Base-by-base conservation (phyloP, 2,888 invertebrate genomes). In the Philopedon plagiatum region DNA sequence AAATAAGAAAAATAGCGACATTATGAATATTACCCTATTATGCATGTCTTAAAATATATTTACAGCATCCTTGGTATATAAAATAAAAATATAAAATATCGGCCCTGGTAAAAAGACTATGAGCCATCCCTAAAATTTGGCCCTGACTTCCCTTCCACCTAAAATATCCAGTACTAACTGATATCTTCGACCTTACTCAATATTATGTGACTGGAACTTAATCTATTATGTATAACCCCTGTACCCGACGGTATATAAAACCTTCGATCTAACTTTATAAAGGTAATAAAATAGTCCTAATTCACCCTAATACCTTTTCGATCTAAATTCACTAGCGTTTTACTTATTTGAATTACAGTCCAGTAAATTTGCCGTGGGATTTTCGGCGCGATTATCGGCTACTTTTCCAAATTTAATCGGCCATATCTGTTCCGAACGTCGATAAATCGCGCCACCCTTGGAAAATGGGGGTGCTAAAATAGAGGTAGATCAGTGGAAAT, bases 351-450 rank as follows among this genome's bases (percentile, higher is more conserved):
- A 70, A 70, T 70, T 64, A 70, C 57, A 70, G 49, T 69, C 54
- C 68, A 49, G 34, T 62, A 62, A 62, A 69, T 70, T 70, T 70
- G 8, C 57, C 23, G 49, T n/a, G 32, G 44, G 56, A 56, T 44
- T 69, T 62, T 54, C 39, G 58, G 57, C n/a, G 49, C 63, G 70
- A 70, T 70, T 70, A 70, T 70, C 70, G 70, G 70, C 57, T 70
- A 63, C 63, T 69, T 69, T 68, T 68, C 68, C 39, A 54, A 68
- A 68, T 68, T 69, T 69, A 69, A 69, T 69, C 69, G 69, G 61
- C 69, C 69, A 69, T 69, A 69, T 62, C 69, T 69, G 56, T 56
- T 62, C 62, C 34, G 13, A 57, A 44, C 44, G 56, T 46, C 67
- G 60, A 68, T 68, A 68, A 68, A 68, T 68, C 51, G 49, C 26